phyloP scores from a whole-genome alignment of 2,797 vertebrate species.

The Squalus acanthias region DNA sequence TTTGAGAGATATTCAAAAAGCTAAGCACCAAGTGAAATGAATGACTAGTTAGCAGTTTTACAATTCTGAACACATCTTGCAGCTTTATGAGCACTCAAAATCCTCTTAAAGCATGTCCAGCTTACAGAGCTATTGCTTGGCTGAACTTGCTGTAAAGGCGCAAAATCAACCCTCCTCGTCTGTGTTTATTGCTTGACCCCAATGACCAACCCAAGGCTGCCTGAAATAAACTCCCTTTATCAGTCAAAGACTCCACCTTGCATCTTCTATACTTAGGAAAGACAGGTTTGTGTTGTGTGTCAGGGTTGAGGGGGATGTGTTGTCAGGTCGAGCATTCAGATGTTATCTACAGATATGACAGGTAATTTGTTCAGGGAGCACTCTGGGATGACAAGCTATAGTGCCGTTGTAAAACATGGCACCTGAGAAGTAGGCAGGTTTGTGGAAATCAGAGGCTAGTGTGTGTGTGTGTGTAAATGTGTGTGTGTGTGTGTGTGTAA shows the following conservation, averaged over 20 bases:
- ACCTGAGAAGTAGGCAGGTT: constrained; percentile 51
- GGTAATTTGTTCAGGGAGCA: constrained; percentile 52
- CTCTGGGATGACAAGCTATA: constrained; percentile 55
- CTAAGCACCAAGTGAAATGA: constrained; percentile 56
- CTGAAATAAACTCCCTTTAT: constrained; percentile 44
- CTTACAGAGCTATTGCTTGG: constrained; percentile 49
- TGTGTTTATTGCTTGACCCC: constrained; percentile 57
- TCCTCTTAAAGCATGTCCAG: constrained; percentile 47
- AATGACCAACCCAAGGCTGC: constrained; percentile 41
- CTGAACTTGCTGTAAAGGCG: constrained; percentile 52
- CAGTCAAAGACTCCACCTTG: constrained; percentile 43
- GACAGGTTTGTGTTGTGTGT: constrained; percentile 46
- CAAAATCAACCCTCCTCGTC: constrained; percentile 53
- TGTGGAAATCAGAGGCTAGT: constrained; percentile 48
- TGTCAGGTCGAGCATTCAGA: constrained; percentile 50
- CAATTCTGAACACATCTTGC: constrained; percentile 52
- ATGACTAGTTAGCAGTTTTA: constrained; percentile 54
- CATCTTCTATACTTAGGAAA: constrained; percentile 49
- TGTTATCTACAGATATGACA: constrained; percentile 54
- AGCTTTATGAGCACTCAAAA: constrained; percentile 50
- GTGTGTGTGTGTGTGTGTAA: neutral
- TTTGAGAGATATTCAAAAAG: constrained; percentile 55
- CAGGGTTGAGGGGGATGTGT: constrained; percentile 47
- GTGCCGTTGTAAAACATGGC: constrained; percentile 59
- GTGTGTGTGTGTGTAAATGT: constrained; percentile 36